phyloP scores from a whole-genome alignment of 2,888 invertebrate genomes.

The Eupelmus urozonus region DNA sequence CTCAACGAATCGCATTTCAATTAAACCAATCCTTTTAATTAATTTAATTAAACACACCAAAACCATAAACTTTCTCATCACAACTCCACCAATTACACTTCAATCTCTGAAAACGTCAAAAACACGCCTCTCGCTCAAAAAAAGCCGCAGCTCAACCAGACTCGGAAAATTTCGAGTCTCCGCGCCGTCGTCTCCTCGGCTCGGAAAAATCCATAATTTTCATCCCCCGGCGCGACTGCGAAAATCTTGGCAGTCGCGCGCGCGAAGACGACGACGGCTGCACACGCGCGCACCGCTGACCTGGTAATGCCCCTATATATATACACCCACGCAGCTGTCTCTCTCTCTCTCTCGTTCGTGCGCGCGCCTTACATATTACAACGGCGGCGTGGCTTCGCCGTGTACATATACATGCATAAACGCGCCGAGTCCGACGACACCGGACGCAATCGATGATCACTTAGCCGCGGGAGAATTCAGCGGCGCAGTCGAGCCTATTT shows the following conservation, averaged over 20 bases:
- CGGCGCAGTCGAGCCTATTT: constrained; percentile 22
- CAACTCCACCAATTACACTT: too few relatives aligned
- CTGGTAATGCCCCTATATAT: constrained; percentile 33
- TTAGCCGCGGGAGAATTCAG: constrained; percentile 9
- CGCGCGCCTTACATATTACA: constrained; percentile 21
- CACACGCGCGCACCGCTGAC: constrained; percentile 23
- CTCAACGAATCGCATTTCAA: too few relatives aligned
- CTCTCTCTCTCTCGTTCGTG: too few relatives aligned
- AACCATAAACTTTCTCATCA: too few relatives aligned
- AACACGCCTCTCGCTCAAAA: background rate
- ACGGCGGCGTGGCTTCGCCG: constrained; percentile 15
- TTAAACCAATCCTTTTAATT: too few relatives aligned
- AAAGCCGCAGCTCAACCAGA: too few relatives aligned
- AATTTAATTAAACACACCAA: too few relatives aligned
- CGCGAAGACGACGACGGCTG: background rate
- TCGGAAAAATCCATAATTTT: background rate
- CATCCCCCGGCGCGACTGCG: background rate
- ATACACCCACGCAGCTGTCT: too few relatives aligned
- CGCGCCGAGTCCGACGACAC: constrained; percentile 21
- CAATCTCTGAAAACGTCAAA: too few relatives aligned
- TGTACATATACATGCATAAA: too few relatives aligned
- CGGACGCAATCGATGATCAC: constrained; percentile 50
- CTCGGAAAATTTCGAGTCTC: too few relatives aligned
- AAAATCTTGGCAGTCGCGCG: background rate
- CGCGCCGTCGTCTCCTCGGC: too few relatives aligned